Percentiles rank a stretch among this genome's conserved stretches.
phyloP scores from a whole-genome alignment of 2,797 vertebrate species.

The Cuculus canorus region DNA sequence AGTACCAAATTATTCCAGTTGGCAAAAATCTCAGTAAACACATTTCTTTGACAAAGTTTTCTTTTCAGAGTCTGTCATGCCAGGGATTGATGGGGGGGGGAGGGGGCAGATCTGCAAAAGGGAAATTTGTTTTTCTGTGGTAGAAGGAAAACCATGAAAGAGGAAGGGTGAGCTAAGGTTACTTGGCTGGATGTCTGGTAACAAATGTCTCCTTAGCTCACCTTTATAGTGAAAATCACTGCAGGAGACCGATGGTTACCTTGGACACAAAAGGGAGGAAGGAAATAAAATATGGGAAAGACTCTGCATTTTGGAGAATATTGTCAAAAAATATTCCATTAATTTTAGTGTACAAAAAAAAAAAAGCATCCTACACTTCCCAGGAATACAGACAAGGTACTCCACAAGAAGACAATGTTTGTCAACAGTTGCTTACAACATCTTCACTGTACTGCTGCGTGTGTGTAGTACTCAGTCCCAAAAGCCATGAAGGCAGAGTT shows the following conservation, averaged over 20 bases:
- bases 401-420: not conserved
- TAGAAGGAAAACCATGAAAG: slow-evolving; percentile 2
- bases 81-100: slow-evolving; percentile 21
- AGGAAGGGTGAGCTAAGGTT: slow-evolving; percentile 42
- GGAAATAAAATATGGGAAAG: not conserved
- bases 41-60: slow-evolving; percentile 42
- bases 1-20: not conserved
- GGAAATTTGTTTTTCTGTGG: slow-evolving; percentile 21
- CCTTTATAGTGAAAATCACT: not conserved
- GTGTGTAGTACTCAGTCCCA: not conserved
- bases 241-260: not conserved
- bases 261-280: not conserved
- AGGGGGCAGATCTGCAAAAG: not conserved
- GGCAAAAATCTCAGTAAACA: slow-evolving; percentile 43
- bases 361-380: not conserved
- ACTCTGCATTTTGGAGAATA: not conserved
- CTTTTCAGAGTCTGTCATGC: not conserved
- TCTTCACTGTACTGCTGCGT: not conserved
- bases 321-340: not conserved
- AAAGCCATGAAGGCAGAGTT: not conserved
- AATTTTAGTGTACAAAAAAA: not conserved
- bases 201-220: not conserved
- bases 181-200: not conserved
- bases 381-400: not conserved
- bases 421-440: not conserved